phyloP scores from a whole-genome alignment of 64 coral and sea anemone genomes.

The Dendronephthya gigantea region DNA sequence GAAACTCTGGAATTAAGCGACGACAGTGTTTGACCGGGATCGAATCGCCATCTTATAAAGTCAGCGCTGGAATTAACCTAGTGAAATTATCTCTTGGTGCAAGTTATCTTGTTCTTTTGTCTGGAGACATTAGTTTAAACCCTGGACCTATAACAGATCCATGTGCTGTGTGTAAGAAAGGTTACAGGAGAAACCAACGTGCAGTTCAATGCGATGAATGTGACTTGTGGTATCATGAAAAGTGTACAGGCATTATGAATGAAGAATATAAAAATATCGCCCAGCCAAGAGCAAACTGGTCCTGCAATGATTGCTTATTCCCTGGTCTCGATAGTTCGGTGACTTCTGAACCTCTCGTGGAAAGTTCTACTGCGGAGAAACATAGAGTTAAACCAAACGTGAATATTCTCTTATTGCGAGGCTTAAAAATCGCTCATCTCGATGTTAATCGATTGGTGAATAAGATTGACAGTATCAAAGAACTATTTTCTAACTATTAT shows the following conservation, averaged over 20 bases:
- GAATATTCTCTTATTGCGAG: not conserved
- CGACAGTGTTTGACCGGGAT: no score
- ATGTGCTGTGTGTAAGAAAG: constrained; percentile 6
- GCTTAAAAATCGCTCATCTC: constrained; percentile 5
- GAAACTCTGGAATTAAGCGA: no score
- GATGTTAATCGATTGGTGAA: constrained; percentile 8
- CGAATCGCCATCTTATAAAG: no score
- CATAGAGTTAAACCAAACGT: not conserved
- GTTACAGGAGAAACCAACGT: not conserved
- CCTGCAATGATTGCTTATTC: not conserved
- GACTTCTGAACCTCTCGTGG: constrained; percentile 1
- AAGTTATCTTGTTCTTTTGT: not conserved
- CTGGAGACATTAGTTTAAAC: constrained; percentile 1
- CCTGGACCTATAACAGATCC: constrained; percentile 23
- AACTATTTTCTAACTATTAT: not conserved
- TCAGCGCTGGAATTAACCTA: no score
- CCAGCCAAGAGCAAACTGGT: constrained; percentile 10
- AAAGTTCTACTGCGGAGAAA: constrained; percentile 12
- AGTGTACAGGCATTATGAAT: not conserved
- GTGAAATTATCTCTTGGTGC: not conserved
- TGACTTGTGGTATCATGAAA: not conserved
- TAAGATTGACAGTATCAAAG: not conserved
- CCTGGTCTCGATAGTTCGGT: constrained; percentile 1
- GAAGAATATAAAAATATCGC: not conserved
- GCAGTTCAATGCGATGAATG: constrained; percentile 23